These are phyloP conservation scores for Xestia sexstrigata DNA, from an alignment of 2,888 invertebrate species.

Conservation along the genomic window DNA sequence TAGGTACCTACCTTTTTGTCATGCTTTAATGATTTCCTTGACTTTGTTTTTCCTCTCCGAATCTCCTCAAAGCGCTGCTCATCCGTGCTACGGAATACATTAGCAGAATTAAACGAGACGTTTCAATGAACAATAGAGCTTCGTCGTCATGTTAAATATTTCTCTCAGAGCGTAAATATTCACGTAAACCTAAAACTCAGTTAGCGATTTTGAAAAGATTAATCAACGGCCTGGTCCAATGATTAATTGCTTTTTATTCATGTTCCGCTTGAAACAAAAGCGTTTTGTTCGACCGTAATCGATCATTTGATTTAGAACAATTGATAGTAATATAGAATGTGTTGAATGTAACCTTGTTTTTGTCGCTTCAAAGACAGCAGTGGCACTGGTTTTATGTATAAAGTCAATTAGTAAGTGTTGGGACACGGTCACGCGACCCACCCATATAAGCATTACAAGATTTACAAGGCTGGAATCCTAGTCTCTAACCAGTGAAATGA, in stretches of 20 bases:
- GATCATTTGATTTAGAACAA: conserved; percentile 74
- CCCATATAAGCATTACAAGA: conserved; percentile 23
- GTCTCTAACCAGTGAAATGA: conserved; percentile 6
- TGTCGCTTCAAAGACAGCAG: conserved; percentile 74
- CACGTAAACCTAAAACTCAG: conserved; percentile 49
- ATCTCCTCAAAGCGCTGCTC: conserved; percentile 46
- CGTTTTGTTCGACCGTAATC: conserved; percentile 47
- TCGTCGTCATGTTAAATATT: conserved; percentile 43
- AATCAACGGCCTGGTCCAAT: conserved; percentile 42
- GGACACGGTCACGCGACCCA: conserved; percentile 56
- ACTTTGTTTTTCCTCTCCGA: conserved; percentile 57
- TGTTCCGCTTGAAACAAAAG: conserved; percentile 50
- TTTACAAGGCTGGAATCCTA: conserved; percentile 30
- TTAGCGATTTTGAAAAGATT: conserved; percentile 53
- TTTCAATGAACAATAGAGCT: conserved; percentile 53
- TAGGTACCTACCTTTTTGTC: conserved; percentile 57
- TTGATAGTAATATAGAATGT: conserved; percentile 77
- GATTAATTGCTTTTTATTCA: conserved; percentile 60
- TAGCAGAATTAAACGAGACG: conserved; percentile 50
- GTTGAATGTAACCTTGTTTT: conserved; percentile 76
- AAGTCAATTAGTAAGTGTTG: conserved; percentile 56
- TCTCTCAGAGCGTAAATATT: conserved; percentile 43
- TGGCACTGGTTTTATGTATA: conserved; percentile 59
- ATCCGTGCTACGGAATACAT: conserved; percentile 55
- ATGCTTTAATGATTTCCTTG: conserved; percentile 68